These are phyloP conservation scores for Crematogaster levior DNA, from an alignment of 2,888 invertebrate genomes.

Conservation along the genomic window DNA sequence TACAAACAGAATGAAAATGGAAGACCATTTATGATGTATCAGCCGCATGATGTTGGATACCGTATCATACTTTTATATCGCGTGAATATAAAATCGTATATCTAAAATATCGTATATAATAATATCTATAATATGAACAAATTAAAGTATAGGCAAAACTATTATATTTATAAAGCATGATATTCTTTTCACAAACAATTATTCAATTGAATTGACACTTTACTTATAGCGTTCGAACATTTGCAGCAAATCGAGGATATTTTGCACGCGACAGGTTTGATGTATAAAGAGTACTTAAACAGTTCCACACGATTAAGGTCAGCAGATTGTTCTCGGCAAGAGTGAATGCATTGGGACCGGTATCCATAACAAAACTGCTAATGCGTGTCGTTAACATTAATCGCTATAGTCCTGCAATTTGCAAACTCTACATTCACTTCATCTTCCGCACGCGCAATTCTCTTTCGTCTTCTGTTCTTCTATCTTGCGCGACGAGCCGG, in stretches of 20 bases:
- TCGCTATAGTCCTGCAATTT: constrained; percentile 75
- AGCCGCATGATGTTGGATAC: neutral
- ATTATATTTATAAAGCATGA: constrained; percentile 12
- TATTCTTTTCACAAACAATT: neutral
- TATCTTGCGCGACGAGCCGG: neutral
- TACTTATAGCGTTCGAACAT: neutral
- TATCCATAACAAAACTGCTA: constrained; percentile 75
- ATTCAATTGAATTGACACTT: neutral
- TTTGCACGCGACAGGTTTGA: constrained; percentile 31
- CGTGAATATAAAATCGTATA: neutral
- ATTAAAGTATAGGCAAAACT: neutral
- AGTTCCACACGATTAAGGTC: constrained; percentile 39
- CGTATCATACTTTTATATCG: neutral
- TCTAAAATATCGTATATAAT: too few relatives aligned
- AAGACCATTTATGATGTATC: neutral
- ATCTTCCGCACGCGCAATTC: constrained; percentile 32
- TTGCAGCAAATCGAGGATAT: constrained; percentile 9
- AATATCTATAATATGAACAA: neutral
- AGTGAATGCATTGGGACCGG: constrained; percentile 62
- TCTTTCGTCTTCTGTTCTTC: constrained; percentile 37
- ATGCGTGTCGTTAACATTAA: constrained; percentile 79
- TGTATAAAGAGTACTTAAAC: constrained; percentile 21
- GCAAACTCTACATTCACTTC: constrained; percentile 74
- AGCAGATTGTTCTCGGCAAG: constrained; percentile 24
- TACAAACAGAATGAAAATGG: neutral